Evolutionary conservation across 2,113 vertebrate genomes (phyloP).

Genomic region (Chrysemys picta): DNA sequence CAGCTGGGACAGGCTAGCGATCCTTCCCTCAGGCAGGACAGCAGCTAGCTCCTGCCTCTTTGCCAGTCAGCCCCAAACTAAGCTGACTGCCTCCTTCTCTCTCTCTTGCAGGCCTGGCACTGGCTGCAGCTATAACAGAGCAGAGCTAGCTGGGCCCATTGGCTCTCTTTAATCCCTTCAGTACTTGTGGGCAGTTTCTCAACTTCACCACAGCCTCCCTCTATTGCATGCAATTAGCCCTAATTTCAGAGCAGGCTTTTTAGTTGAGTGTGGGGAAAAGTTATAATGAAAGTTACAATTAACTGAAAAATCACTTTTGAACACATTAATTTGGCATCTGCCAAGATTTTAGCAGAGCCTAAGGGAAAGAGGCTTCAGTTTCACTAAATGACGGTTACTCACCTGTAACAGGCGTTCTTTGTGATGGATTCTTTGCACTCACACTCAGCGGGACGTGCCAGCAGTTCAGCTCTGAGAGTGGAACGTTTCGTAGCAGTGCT

Average conservation of each 20-base stretch:
- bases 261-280: neutral
- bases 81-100: no score
- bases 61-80: no score
- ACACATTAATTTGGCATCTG: neutral
- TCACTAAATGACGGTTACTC: neutral
- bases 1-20: no score
- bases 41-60: no score
- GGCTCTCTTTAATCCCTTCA: no score
- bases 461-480: neutral
- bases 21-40: no score
- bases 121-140: no score
- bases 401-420: neutral
- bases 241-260: neutral
- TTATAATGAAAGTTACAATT: neutral
- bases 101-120: no score
- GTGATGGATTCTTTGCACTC: neutral
- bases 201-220: no score
- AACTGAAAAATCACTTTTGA: neutral
- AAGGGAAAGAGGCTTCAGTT: neutral
- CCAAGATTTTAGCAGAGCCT: accelerated
- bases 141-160: no score
- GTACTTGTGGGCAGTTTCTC: no score
- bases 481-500: no score
- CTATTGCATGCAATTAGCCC: neutral
- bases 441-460: neutral